Conservation (phyloP, 2,113 vertebrate species). For the Sardina pilchardus region DNA sequence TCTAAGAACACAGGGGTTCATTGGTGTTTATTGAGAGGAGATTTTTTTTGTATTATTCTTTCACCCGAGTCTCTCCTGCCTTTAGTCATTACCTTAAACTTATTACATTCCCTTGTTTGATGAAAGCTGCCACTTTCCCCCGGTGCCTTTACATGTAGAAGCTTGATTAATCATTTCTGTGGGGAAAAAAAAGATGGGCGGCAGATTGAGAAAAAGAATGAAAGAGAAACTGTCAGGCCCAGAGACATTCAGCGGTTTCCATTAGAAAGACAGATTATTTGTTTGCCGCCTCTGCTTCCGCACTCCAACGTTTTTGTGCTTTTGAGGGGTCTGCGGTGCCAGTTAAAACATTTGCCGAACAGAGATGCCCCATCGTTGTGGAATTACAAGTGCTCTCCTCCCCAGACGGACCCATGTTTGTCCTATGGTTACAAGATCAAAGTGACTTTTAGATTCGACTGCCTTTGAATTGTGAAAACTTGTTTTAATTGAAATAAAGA, state of each 20-base stretch:
- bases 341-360: constrained; percentile 52
- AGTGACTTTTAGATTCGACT: constrained; percentile 56
- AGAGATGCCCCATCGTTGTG: constrained; percentile 50
- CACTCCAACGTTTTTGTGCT: constrained; percentile 54
- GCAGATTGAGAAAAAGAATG: constrained; percentile 35
- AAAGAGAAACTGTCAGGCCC: constrained; percentile 65
- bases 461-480: constrained; percentile 60
- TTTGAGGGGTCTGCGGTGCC: constrained; percentile 46
- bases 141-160: constrained; percentile 37
- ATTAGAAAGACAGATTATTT: constrained; percentile 75
- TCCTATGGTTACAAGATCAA: constrained; percentile 64
- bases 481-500: constrained; percentile 68
- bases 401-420: constrained; percentile 48
- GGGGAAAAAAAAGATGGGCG: constrained; percentile 39
- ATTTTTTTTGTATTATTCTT: background rate
- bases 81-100: constrained; percentile 34
- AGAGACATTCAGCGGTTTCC: constrained; percentile 66
- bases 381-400: constrained; percentile 56
- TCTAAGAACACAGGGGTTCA: constrained; percentile 13
- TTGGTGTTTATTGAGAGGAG: constrained; percentile 9
- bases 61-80: constrained; percentile 19
- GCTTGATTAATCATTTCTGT: constrained; percentile 61
- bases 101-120: constrained; percentile 48
- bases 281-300: constrained; percentile 47
- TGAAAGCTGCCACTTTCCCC: constrained; percentile 40